phyloP scores from a whole-genome alignment of 2,888 invertebrate genomes.

The Calliopum simillimum region DNA sequence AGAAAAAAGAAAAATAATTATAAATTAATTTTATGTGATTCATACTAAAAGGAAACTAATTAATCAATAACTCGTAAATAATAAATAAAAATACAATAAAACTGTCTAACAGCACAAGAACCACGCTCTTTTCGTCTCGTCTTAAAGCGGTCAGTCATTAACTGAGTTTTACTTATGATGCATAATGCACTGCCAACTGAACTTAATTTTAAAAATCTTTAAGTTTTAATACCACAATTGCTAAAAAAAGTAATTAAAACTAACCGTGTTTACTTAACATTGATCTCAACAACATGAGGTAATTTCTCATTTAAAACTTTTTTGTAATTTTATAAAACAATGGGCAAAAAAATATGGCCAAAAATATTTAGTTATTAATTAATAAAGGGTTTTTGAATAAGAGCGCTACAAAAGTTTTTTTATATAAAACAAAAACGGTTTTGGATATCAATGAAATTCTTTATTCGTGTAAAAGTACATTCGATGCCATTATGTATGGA shows the following conservation, averaged over 20 bases:
- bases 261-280: background rate
- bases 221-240: too few relatives aligned
- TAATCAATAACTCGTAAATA: conserved; percentile 3
- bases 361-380: too few relatives aligned
- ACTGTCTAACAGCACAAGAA: background rate
- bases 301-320: background rate
- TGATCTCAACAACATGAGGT: background rate
- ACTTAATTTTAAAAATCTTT: background rate
- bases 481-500: too few relatives aligned
- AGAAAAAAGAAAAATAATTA: background rate
- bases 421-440: too few relatives aligned
- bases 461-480: too few relatives aligned
- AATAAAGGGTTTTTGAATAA: too few relatives aligned
- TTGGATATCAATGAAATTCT: too few relatives aligned
- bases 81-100: background rate
- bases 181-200: conserved; percentile 27
- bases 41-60: background rate
- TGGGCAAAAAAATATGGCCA: too few relatives aligned
- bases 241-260: background rate
- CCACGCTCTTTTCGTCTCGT: background rate
- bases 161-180: background rate
- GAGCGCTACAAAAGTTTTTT: too few relatives aligned
- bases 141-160: too few relatives aligned
- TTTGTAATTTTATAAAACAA: too few relatives aligned
- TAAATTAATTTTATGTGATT: background rate